Percentiles rank a stretch among this genome's conserved stretches.
Evolutionary conservation across 2,888 invertebrate genomes (phyloP).

Genomic region (Chalcosyrphus nemorum): DNA sequence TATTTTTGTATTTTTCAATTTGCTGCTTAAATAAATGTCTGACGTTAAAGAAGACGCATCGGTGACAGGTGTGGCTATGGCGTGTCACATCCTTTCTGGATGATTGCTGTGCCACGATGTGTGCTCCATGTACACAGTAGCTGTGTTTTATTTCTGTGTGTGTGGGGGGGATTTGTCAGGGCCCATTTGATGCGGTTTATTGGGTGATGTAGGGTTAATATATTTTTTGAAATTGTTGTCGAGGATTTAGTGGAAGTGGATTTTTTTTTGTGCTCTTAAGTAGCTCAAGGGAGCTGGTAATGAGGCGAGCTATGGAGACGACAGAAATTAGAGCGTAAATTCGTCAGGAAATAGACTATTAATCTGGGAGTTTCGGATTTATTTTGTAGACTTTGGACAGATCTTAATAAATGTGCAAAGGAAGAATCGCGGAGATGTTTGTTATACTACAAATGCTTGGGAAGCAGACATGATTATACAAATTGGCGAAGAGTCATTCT

Average conservation of each 20-base stretch:
- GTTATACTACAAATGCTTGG: too few relatives aligned
- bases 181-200: conserved; percentile 64
- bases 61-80: conserved; percentile 68
- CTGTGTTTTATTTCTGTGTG: conserved; percentile 20
- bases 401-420: too few relatives aligned
- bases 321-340: not conserved
- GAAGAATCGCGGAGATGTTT: too few relatives aligned
- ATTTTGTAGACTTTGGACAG: too few relatives aligned
- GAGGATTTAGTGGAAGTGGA: conserved; percentile 12
- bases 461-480: too few relatives aligned
- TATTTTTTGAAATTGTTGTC: conserved; percentile 15
- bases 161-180: conserved; percentile 61
- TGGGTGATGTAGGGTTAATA: conserved; percentile 47
- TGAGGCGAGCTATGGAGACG: not conserved
- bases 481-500: too few relatives aligned
- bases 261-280: conserved; percentile 1
- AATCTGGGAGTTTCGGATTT: too few relatives aligned
- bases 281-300: not conserved
- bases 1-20: conserved; percentile 67
- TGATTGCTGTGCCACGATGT: conserved; percentile 60
- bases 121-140: conserved; percentile 30
- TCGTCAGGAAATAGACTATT: not conserved
- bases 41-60: conserved; percentile 71
- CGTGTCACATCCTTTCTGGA: conserved; percentile 71
- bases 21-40: conserved; percentile 69